These are phyloP conservation scores for Drosophila yooni DNA, from an alignment of 2,888 invertebrate genomes.

Conservation along the genomic window DNA sequence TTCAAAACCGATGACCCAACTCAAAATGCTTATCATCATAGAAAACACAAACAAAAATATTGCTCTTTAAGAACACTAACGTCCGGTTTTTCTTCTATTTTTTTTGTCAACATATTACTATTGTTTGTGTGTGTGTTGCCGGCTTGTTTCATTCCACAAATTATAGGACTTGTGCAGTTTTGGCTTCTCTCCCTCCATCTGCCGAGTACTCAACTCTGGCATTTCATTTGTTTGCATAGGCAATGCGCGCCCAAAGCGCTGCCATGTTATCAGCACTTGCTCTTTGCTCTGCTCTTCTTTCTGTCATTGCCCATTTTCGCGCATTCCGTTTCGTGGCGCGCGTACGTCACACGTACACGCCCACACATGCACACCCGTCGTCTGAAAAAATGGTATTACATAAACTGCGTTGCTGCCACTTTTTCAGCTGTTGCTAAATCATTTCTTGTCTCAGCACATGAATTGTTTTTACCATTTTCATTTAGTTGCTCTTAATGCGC, in stretches of 20 bases:
- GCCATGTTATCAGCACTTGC: constrained; percentile 57
- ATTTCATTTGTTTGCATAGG: constrained; percentile 40
- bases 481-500: constrained; percentile 22
- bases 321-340: constrained; percentile 69
- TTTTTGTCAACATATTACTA: constrained; percentile 50
- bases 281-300: constrained; percentile 50
- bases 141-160: constrained; percentile 53
- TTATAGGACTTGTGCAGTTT: constrained; percentile 10
- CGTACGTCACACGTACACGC: constrained; percentile 66
- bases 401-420: constrained; percentile 69
- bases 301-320: constrained; percentile 54
- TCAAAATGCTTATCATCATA: neutral
- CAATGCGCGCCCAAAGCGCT: constrained; percentile 34
- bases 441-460: constrained; percentile 43
- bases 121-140: constrained; percentile 40
- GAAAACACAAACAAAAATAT: constrained; percentile 12
- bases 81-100: constrained; percentile 20
- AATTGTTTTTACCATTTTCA: constrained; percentile 37
- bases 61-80: constrained; percentile 57
- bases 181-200: neutral
- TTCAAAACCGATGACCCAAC: neutral
- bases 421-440: constrained; percentile 54
- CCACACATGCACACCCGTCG: constrained; percentile 43
- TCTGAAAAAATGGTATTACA: constrained; percentile 64
- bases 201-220: constrained; percentile 2